Evolutionary conservation across 2,888 invertebrate species (phyloP).

Genomic region (Athripsodes cinereus): DNA sequence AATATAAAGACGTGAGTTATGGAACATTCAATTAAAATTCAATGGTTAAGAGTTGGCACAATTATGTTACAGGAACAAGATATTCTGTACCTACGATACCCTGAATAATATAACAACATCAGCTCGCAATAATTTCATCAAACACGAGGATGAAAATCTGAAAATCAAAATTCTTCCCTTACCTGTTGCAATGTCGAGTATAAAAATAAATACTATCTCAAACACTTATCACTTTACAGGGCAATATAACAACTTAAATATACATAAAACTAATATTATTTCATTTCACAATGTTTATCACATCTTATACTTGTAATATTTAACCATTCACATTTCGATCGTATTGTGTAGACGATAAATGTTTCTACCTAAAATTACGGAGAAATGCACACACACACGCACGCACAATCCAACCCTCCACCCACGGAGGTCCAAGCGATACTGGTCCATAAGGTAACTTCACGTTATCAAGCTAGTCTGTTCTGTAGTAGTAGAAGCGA

Average conservation of each 20-base stretch:
- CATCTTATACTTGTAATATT: neutral
- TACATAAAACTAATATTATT: no score
- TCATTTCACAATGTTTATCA: neutral
- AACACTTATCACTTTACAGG: neutral
- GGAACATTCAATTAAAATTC: no score
- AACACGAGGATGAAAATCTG: neutral
- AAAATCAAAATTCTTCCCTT: neutral
- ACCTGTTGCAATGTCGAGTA: neutral
- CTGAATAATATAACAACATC: no score
- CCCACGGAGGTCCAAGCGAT: slow-evolving; percentile 17
- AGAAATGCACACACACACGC: neutral
- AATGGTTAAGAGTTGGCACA: no score
- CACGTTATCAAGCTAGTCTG: slow-evolving; percentile 20
- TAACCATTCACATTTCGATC: neutral
- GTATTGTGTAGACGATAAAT: neutral
- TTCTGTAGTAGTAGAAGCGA: no score
- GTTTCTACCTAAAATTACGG: neutral
- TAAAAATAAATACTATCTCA: neutral
- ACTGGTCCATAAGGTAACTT: slow-evolving; percentile 15
- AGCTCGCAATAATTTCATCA: no score
- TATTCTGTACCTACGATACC: no score
- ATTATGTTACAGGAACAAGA: no score
- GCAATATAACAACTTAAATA: no score
- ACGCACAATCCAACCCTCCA: slow-evolving; percentile 3
- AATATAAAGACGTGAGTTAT: no score